A percentile compares a stretch with the other conserved stretches of the same genome.
These are phyloP conservation scores for Corvus hawaiiensis DNA, from an alignment of 2,113 vertebrate species.

Conservation along the genomic window DNA sequence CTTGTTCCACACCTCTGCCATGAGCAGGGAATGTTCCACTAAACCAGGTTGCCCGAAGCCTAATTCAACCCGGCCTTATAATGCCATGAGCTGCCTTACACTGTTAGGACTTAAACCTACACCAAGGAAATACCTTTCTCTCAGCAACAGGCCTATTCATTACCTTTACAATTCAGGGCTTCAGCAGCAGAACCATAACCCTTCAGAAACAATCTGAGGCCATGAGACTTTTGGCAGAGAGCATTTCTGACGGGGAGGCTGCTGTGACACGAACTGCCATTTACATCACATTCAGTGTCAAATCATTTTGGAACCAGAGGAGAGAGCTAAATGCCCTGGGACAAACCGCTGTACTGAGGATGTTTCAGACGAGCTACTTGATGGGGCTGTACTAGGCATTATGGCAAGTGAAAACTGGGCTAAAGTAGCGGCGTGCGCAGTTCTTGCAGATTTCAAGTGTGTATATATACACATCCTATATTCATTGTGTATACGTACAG, in stretches of 20 bases:
- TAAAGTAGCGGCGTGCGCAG: fast-evolving
- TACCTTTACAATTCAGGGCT: neutral
- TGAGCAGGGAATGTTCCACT: neutral
- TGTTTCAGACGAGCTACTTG: neutral
- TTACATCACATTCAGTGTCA: too few relatives aligned
- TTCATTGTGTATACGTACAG: neutral
- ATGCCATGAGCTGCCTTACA: fast-evolving
- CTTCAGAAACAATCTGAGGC: neutral
- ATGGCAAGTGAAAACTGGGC: fast-evolving
- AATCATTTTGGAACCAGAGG: fast-evolving
- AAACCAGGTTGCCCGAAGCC: too few relatives aligned
- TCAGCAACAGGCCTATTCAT: neutral
- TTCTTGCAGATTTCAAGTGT: fast-evolving
- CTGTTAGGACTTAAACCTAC: neutral
- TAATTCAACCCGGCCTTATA: neutral
- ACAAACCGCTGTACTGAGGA: neutral
- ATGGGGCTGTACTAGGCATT: too few relatives aligned
- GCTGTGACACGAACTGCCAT: neutral
- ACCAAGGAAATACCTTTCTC: neutral
- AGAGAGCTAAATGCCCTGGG: too few relatives aligned
- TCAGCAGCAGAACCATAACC: neutral
- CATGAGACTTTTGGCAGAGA: neutral
- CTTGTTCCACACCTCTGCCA: neutral
- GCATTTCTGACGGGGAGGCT: neutral
- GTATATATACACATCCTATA: fast-evolving